Evolutionary conservation across 2,888 invertebrate genomes (phyloP).

Genomic region (Schrankia costaestrigalis): DNA sequence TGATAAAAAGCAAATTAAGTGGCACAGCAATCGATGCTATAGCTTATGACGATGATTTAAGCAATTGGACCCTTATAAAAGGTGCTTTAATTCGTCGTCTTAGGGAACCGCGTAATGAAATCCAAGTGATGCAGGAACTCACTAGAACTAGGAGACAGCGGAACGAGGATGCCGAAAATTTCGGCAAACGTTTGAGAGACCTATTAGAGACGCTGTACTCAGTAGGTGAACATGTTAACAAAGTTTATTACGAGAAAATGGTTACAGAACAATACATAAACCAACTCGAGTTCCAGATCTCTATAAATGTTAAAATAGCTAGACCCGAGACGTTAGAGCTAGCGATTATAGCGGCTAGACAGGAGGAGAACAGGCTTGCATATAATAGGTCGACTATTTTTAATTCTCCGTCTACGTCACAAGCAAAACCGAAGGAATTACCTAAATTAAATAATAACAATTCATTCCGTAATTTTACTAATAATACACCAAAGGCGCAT

Average conservation of each 20-base stretch:
- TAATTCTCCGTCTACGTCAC: background rate
- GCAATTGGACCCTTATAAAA: background rate
- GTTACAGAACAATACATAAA: background rate
- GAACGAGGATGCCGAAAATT: background rate
- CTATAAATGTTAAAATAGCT: background rate
- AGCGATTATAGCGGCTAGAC: background rate
- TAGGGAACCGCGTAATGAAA: background rate
- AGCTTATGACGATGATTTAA: background rate
- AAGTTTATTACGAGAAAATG: background rate
- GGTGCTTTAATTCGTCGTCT: background rate
- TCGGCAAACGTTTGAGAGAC: background rate
- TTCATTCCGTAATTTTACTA: no score
- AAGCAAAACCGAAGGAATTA: background rate
- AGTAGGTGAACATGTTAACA: background rate
- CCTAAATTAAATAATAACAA: background rate
- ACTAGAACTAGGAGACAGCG: background rate
- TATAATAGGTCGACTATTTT: background rate
- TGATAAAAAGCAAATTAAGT: no score
- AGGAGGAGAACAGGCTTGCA: background rate
- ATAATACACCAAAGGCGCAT: no score
- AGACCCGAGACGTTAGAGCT: background rate
- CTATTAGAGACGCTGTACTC: background rate
- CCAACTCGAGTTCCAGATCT: background rate
- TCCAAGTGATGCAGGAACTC: background rate
- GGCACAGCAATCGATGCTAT: background rate